These are phyloP conservation scores for Epirrhoe alternata DNA, from an alignment of 2,888 invertebrate species.

Conservation along the genomic window DNA sequence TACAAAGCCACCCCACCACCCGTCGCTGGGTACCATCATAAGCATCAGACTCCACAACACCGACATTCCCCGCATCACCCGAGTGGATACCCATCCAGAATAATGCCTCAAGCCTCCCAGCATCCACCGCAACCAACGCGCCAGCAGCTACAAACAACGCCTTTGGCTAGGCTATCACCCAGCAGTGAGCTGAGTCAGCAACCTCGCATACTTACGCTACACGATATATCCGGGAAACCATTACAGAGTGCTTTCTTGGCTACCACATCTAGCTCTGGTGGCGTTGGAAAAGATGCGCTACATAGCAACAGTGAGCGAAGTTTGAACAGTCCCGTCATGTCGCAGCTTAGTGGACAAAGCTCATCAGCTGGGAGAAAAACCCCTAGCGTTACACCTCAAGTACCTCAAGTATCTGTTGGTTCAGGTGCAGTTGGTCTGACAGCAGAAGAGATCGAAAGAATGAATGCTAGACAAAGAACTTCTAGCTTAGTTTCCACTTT, in stretches of 20 bases:
- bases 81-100: conserved; percentile 90
- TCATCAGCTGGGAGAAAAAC: conserved; percentile 92
- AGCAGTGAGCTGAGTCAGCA: conserved; percentile 97
- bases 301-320: conserved; percentile 97
- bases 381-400: conserved; percentile 88
- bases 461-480: conserved; percentile 94
- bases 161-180: conserved; percentile 94
- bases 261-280: conserved; percentile 95
- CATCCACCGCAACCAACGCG: conserved; percentile 87
- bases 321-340: conserved; percentile 96
- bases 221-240: conserved; percentile 97
- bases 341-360: conserved; percentile 94
- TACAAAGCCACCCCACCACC: conserved; percentile 95
- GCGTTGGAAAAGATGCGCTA: conserved; percentile 94
- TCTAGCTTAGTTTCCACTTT: conserved; percentile 96
- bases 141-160: conserved; percentile 95
- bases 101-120: conserved; percentile 89
- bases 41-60: conserved; percentile 90
- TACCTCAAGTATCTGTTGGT: conserved; percentile 88
- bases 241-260: conserved; percentile 95
- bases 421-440: conserved; percentile 92
- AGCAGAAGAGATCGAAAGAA: conserved; percentile 96
- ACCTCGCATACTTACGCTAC: conserved; percentile 95
- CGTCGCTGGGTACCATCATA: conserved; percentile 90
- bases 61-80: conserved; percentile 92